phyloP scores from a whole-genome alignment of 2,113 vertebrate species.

The Aegotheles bennettii region DNA sequence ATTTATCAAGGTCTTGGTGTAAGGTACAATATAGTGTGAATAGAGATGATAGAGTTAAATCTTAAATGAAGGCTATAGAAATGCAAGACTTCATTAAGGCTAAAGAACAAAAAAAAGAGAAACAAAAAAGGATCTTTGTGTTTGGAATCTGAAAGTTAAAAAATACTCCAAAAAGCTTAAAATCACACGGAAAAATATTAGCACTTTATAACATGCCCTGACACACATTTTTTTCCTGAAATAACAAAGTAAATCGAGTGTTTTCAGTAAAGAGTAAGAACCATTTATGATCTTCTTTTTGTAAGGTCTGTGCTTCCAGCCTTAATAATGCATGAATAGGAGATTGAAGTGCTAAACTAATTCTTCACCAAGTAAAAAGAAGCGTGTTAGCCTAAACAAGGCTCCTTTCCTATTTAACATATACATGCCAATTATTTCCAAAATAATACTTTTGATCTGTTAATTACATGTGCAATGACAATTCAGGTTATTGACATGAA shows the following conservation, averaged over 20 bases:
- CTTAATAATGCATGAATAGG: not conserved
- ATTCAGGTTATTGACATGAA: not conserved
- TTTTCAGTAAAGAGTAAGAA: not conserved
- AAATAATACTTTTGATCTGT: not conserved
- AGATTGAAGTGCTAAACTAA: not conserved
- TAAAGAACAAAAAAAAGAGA: not conserved
- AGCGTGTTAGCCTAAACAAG: not conserved
- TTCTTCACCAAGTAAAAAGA: not conserved
- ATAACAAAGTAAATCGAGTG: not conserved
- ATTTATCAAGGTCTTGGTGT: not conserved
- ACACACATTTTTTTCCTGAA: not conserved
- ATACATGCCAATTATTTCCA: not conserved
- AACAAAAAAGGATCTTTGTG: not conserved
- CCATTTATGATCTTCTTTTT: not conserved
- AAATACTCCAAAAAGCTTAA: not conserved
- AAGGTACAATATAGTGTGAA: not conserved
- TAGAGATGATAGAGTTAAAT: not conserved
- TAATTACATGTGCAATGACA: not conserved
- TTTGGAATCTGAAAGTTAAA: not conserved
- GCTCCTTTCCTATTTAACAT: not conserved
- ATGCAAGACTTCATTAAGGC: not conserved
- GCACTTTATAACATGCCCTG: not conserved
- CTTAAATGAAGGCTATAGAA: not conserved
- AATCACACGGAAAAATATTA: not conserved
- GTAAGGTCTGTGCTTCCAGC: not conserved